Percentiles rank a stretch among this genome's conserved stretches.
Evolutionary conservation across 2,888 invertebrate species (phyloP).

Genomic region (Petrolisthes manimaculis): DNA sequence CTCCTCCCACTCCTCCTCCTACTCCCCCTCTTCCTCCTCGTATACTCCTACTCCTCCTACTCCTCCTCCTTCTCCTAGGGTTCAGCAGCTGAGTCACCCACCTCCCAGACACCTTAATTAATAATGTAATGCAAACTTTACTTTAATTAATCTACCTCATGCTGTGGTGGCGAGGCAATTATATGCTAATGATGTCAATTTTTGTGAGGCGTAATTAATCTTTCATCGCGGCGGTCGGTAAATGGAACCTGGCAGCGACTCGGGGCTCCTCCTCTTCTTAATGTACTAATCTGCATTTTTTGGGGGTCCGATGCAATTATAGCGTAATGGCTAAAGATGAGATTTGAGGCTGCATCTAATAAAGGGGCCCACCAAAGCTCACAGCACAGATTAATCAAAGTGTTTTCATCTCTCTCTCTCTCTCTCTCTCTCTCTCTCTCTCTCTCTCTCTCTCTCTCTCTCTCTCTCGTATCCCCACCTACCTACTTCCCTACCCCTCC

Average conservation of each 20-base stretch:
- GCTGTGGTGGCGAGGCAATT: constrained; percentile 58
- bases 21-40: too few relatives aligned
- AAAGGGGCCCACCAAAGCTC: constrained; percentile 29
- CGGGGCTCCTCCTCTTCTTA: constrained; percentile 39
- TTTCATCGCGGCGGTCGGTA: constrained; percentile 50
- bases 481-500: not conserved
- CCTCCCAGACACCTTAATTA: constrained; percentile 52
- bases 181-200: constrained; percentile 64
- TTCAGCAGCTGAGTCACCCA: not conserved
- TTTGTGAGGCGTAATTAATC: constrained; percentile 58
- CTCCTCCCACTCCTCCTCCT: too few relatives aligned
- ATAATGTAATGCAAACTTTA: constrained; percentile 62
- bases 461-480: too few relatives aligned
- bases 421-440: constrained; percentile 8
- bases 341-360: constrained; percentile 46
- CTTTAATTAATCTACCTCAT: constrained; percentile 61
- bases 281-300: constrained; percentile 49
- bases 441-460: constrained; percentile 9
- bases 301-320: constrained; percentile 38
- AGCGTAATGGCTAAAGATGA: constrained; percentile 32
- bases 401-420: constrained; percentile 22
- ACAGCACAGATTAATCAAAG: constrained; percentile 28
- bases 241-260: constrained; percentile 24
- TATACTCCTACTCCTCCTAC: too few relatives aligned
- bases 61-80: too few relatives aligned